Base-by-base conservation (phyloP, 2,888 invertebrate species). In the Isoperla grammatica region DNA sequence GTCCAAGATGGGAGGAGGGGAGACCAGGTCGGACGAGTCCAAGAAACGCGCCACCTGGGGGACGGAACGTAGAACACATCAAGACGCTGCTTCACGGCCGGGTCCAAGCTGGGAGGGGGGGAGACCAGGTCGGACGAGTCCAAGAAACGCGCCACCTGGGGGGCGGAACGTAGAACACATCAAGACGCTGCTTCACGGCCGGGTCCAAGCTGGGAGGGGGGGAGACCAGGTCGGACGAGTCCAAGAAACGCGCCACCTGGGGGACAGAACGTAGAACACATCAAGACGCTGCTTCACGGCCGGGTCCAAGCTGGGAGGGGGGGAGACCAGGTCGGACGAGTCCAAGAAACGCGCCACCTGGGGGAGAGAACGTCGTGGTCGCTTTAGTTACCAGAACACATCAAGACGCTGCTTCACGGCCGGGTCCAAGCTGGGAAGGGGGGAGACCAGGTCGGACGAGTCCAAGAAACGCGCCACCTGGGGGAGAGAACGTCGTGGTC, bases 61-160 rank as follows among this genome's bases (percentile, higher is more conserved):
- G 22, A 84, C n/a, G n/a, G n/a, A n/a, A n/a, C n/a, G n/a, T n/a
- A n/a, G n/a, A n/a, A n/a, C n/a, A n/a, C n/a, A n/a, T n/a, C n/a
- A n/a, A n/a, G 72, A 56, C 83, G 73, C 67, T 83, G 82, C 61
- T 81, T 78, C 13, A 82, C 77, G 1, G 80, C 80, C 1, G 78
- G 75, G 61, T 83, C 82, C 65, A 59, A 55, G 17, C 58, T 37
- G 37, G 58, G 43, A 23, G 61, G 57, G 42, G 61, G 49, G 9
- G 81, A 78, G 68, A 81, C 81, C 59, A 81, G 79, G 69, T 83
- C 82, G 8, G 82, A 81, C 0, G 81, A 81, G 64, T 82, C 82
- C 65, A 83, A 71, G 67, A 82, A 83, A 37, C 78, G 74, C 57
- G 79, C 74, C 57, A 81, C 78, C 76, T 80, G 69, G n/a, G n/a